These are phyloP conservation scores for Nemotelus pantherinus DNA, from an alignment of 2,888 invertebrate genomes.

Conservation along the genomic window DNA sequence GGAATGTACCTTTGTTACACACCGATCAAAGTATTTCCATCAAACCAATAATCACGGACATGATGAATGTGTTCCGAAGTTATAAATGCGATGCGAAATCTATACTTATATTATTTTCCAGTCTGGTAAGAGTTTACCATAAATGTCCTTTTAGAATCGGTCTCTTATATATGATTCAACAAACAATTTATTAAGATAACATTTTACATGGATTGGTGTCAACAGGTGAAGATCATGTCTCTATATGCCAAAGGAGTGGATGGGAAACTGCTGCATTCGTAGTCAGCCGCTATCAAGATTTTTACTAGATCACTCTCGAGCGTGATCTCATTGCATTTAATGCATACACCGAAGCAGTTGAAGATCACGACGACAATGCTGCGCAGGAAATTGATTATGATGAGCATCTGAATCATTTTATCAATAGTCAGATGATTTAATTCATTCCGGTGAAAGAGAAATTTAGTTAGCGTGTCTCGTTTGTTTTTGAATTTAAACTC, in stretches of 20 bases:
- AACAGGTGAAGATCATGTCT: conserved; percentile 38
- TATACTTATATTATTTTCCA: too few relatives aligned
- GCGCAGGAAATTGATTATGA: conserved; percentile 20
- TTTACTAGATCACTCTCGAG: conserved; percentile 44
- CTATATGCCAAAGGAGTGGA: neutral
- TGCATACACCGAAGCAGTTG: neutral
- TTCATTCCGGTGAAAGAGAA: conserved; percentile 2
- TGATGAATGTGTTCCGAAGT: too few relatives aligned
- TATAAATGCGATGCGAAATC: too few relatives aligned
- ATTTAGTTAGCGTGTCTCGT: neutral
- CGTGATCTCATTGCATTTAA: conserved; percentile 35
- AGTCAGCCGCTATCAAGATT: conserved; percentile 6
- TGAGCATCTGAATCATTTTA: neutral
- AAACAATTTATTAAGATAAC: too few relatives aligned
- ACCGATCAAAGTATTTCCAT: too few relatives aligned
- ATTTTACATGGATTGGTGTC: conserved; percentile 28
- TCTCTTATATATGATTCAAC: too few relatives aligned
- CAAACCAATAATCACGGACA: too few relatives aligned
- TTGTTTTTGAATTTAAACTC: too few relatives aligned
- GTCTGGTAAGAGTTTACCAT: too few relatives aligned
- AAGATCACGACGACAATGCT: neutral
- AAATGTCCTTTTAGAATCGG: too few relatives aligned
- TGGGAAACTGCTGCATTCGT: neutral
- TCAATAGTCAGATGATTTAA: neutral
- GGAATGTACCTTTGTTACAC: too few relatives aligned